A percentile compares a stretch with the other conserved stretches of the same genome.
These are phyloP conservation scores for Prietella phreatophila DNA, from an alignment of 2,113 vertebrate species.

Conservation along the genomic window DNA sequence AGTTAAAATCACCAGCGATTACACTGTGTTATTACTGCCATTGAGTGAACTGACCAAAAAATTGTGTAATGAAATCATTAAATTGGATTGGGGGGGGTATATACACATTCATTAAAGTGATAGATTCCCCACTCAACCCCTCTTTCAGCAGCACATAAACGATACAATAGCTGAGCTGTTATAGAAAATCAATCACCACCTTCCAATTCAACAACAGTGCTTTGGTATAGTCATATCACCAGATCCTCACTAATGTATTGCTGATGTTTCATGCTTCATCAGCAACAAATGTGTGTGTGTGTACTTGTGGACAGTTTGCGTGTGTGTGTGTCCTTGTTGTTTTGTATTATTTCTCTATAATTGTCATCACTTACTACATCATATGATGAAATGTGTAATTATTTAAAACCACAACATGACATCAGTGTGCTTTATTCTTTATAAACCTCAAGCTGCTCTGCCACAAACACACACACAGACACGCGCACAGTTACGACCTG, in stretches of 20 bases:
- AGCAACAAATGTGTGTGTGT: not conserved
- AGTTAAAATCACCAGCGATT: too few relatives aligned
- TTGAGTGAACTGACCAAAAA: too few relatives aligned
- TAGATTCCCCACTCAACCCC: too few relatives aligned
- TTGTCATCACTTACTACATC: slow-evolving; percentile 1
- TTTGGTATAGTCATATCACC: not conserved
- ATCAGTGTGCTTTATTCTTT: not conserved
- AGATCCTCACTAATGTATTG: not conserved
- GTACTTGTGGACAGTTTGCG: not conserved
- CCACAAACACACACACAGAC: not conserved
- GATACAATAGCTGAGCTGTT: too few relatives aligned
- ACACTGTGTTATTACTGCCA: too few relatives aligned
- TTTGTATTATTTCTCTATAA: not conserved
- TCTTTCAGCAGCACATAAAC: too few relatives aligned
- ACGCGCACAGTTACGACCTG: not conserved
- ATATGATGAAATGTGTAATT: not conserved
- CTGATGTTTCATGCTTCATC: not conserved
- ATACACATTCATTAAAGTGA: too few relatives aligned
- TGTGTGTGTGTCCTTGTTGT: not conserved
- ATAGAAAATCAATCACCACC: too few relatives aligned
- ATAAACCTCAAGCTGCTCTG: not conserved
- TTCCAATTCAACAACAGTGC: not conserved
- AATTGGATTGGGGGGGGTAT: too few relatives aligned
- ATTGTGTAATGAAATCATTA: too few relatives aligned
- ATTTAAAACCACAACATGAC: not conserved